Evolutionary conservation across 2,113 vertebrate species (phyloP).

Genomic region (Trematocara variabile): DNA sequence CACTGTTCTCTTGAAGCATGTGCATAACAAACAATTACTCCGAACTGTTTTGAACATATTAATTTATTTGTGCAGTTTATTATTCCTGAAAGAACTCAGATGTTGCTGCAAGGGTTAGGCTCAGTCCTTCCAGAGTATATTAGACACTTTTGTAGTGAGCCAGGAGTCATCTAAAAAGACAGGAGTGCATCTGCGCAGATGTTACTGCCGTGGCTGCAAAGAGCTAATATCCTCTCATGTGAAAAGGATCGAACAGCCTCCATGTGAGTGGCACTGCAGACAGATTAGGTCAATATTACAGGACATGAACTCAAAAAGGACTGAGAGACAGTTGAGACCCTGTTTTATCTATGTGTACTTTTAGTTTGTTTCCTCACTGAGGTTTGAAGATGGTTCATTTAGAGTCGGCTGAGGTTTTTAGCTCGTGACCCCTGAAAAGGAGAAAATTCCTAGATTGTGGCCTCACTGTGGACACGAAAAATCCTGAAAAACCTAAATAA

Average conservation of each 20-base stretch:
- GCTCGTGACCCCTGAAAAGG: not conserved
- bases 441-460: not conserved
- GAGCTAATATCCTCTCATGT: not conserved
- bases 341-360: not conserved
- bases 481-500: not conserved
- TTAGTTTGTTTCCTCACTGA: not conserved
- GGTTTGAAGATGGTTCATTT: not conserved
- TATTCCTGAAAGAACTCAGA: not conserved
- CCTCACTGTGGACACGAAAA: not conserved
- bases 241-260: not conserved
- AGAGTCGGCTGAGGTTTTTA: not conserved
- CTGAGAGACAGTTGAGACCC: not conserved
- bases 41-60: not conserved
- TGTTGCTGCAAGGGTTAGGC: not conserved
- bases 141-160: slow-evolving; percentile 1
- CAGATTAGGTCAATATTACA: not conserved
- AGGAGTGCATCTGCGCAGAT: slow-evolving; percentile 10
- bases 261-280: not conserved
- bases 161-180: slow-evolving; percentile 6
- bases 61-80: not conserved
- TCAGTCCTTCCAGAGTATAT: slow-evolving; percentile 1
- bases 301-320: not conserved
- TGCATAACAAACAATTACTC: not conserved
- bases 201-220: not conserved
- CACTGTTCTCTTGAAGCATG: not conserved